phyloP scores from a whole-genome alignment of 2,797 vertebrate species.

The Propithecus perrieri region DNA sequence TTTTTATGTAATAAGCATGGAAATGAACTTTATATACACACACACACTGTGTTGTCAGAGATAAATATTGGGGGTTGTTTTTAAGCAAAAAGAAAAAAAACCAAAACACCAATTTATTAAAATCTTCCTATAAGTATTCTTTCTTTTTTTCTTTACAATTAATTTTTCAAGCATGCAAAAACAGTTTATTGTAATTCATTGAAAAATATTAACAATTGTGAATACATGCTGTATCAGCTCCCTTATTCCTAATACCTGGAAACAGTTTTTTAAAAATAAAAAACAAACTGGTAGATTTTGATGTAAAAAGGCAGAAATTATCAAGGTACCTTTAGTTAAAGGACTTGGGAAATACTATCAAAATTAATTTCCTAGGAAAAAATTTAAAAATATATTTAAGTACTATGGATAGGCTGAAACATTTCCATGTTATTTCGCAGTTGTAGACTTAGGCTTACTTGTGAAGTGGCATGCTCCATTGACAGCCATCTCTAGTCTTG shows the following conservation, averaged over 20 bases:
- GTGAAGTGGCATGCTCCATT: constrained; percentile 58
- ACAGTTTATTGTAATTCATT: constrained; percentile 55
- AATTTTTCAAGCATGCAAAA: constrained; percentile 69
- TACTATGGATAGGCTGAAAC: constrained; percentile 67
- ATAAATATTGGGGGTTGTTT: constrained; percentile 76
- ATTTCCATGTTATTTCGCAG: constrained; percentile 77
- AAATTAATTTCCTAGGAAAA: constrained; percentile 58
- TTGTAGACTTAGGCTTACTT: constrained; percentile 71
- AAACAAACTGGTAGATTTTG: background rate
- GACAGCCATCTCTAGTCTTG: constrained; percentile 59
- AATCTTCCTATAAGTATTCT: constrained; percentile 72
- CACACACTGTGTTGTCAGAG: constrained; percentile 72
- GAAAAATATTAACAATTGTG: constrained; percentile 60
- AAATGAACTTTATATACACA: constrained; percentile 83
- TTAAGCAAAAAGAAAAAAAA: constrained; percentile 58
- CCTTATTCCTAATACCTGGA: constrained; percentile 54
- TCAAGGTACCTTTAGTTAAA: constrained; percentile 56
- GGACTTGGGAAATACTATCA: constrained; percentile 52
- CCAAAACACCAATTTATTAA: constrained; percentile 44
- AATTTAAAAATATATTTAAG: constrained; percentile 9
- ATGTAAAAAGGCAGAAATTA: constrained; percentile 54
- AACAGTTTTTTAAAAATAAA: background rate
- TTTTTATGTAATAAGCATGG: constrained; percentile 86
- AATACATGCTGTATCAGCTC: constrained; percentile 55
- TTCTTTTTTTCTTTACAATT: constrained; percentile 69